phyloP scores from a whole-genome alignment of 1,140 invertebrate species.

The Drosophila hydei region DNA sequence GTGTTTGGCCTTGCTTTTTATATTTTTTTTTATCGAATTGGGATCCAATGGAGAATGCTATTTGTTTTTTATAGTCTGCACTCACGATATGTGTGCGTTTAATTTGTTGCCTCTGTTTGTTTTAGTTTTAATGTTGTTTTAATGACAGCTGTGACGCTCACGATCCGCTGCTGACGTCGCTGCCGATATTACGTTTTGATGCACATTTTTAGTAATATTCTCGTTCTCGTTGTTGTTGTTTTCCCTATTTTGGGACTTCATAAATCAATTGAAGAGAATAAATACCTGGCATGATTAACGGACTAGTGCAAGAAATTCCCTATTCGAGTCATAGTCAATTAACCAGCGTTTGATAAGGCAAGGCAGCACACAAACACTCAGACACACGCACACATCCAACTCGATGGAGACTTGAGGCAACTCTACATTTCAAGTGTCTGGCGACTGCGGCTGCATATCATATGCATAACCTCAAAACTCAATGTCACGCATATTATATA shows the following conservation, averaged over 20 bases:
- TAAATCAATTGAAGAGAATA: constrained; percentile 32
- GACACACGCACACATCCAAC: neutral
- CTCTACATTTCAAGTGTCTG: constrained; percentile 57
- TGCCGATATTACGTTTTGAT: constrained; percentile 16
- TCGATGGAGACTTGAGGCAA: constrained; percentile 34
- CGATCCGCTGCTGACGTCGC: constrained; percentile 4
- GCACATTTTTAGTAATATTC: constrained; percentile 45
- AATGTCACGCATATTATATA: constrained; percentile 79
- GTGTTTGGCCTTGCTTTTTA: constrained; percentile 44
- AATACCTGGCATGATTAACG: no score
- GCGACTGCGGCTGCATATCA: constrained; percentile 45
- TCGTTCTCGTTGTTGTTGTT: constrained; percentile 1
- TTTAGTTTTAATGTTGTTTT: constrained; percentile 73
- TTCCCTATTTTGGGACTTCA: constrained; percentile 4
- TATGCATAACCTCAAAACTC: constrained; percentile 77
- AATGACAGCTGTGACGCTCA: constrained; percentile 60
- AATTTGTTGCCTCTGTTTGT: constrained; percentile 67
- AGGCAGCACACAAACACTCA: neutral
- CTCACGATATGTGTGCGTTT: constrained; percentile 13
- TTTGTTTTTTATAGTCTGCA: neutral
- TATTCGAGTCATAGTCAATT: constrained; percentile 15
- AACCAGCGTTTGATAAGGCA: constrained; percentile 17
- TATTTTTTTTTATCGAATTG: constrained; percentile 49
- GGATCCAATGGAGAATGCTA: constrained; percentile 48
- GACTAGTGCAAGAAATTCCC: constrained; percentile 12